phyloP scores from a whole-genome alignment of 2,888 invertebrate species.

The Drosophila maculinotata region DNA sequence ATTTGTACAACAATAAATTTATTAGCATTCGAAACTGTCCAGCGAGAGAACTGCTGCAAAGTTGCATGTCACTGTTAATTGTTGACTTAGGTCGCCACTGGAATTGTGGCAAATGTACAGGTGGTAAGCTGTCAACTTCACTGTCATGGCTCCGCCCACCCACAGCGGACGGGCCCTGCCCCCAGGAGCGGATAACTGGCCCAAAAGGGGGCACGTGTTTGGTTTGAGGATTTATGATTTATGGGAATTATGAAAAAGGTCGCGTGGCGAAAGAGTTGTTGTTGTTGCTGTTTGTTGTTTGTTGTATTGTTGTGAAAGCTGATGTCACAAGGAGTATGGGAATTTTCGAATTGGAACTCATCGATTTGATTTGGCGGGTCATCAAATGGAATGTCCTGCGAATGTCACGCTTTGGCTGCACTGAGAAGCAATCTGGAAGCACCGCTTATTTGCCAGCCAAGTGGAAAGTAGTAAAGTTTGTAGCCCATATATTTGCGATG shows the following conservation, averaged over 20 bases:
- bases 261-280: slow-evolving; percentile 36
- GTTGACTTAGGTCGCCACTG: slow-evolving; percentile 62
- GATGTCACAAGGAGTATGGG: slow-evolving; percentile 1
- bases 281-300: slow-evolving; percentile 12
- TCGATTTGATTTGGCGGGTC: slow-evolving; percentile 1
- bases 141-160: no score
- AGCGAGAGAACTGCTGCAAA: slow-evolving; percentile 25
- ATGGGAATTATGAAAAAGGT: not conserved
- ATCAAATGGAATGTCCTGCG: slow-evolving; percentile 1
- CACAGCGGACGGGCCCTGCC: no score
- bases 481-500: slow-evolving; percentile 8
- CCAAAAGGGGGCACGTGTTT: no score
- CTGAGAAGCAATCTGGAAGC: slow-evolving; percentile 26
- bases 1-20: slow-evolving; percentile 76
- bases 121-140: slow-evolving; percentile 54
- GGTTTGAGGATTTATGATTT: no score
- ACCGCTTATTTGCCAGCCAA: slow-evolving; percentile 26
- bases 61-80: slow-evolving; percentile 75
- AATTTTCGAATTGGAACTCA: no score
- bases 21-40: slow-evolving; percentile 54
- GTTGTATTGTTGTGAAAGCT: slow-evolving; percentile 19
- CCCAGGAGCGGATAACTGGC: no score
- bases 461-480: slow-evolving; percentile 47
- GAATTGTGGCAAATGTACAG: slow-evolving; percentile 40
- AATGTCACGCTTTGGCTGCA: slow-evolving; percentile 23